Evolutionary conservation across 1,140 invertebrate genomes (phyloP).

Genomic region (Rhyacophila brunnea): DNA sequence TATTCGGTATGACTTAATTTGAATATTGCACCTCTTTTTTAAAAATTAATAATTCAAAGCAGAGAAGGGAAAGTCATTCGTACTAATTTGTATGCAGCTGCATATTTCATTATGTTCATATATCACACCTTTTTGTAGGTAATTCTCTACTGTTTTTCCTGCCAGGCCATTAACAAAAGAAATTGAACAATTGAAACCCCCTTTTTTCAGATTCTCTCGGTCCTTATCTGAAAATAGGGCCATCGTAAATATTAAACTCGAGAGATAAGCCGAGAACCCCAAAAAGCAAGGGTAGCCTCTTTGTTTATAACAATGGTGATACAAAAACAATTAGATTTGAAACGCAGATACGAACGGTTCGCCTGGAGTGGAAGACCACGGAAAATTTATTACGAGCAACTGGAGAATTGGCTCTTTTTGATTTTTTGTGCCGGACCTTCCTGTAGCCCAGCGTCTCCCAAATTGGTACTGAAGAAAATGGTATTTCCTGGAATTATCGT

Average conservation of each 20-base stretch:
- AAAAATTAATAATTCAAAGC: no score
- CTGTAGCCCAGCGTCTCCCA: no score
- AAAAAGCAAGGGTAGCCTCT: slow-evolving; percentile 17
- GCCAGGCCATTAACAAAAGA: neutral
- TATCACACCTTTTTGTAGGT: neutral
- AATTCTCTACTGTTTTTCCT: neutral
- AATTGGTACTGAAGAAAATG: no score
- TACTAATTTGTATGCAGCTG: no score
- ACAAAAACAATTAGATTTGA: slow-evolving; percentile 36
- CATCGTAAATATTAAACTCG: slow-evolving; percentile 31
- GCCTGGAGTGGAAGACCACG: slow-evolving; percentile 26
- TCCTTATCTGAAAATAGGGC: slow-evolving; percentile 23
- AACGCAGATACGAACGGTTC: slow-evolving; percentile 23
- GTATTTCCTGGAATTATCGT: no score
- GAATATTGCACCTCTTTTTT: no score
- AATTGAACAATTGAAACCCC: slow-evolving; percentile 25
- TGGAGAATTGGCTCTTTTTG: slow-evolving; percentile 21
- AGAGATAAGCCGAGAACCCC: slow-evolving; percentile 23
- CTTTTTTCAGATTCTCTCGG: slow-evolving; percentile 25
- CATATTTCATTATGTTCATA: neutral
- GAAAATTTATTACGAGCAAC: slow-evolving; percentile 28
- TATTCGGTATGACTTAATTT: no score
- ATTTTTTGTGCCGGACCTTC: slow-evolving; percentile 22
- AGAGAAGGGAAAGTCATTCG: no score
- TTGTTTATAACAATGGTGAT: slow-evolving; percentile 37